Evolutionary conservation across 2,113 vertebrate species (phyloP), one percentile per base, ranked within the genome.

Genomic region (Trochalopteron elliotii): DNA sequence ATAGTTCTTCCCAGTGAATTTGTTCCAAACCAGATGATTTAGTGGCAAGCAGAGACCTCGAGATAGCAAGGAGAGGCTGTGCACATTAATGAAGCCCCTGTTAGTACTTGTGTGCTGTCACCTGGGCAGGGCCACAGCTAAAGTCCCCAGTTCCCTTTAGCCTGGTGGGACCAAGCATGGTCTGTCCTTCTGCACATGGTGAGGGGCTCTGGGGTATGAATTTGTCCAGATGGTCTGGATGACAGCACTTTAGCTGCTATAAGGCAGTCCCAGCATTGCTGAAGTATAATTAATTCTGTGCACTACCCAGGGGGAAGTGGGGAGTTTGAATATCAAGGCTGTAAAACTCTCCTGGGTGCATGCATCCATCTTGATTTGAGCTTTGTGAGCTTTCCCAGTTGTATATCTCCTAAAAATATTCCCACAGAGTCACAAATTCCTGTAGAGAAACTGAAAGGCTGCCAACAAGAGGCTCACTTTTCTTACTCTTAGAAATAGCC

Each of bases 21-120:
- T 83, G 55, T 93, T 97, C 88, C 90, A 92, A 87, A 63, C 30
- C 31, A 49, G 81, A 92, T 94, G 90, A 97, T 97, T 94, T 88
- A 95, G 44, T 65, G 67, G 87, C 76, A 87, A 10, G 2, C 3
- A 0, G 45, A 93, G 77, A 85, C 74, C 69, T 89, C 52, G 84
- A 95, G 89, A 56, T 76, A 83, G 59, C 80, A 65, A 53, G 23
- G 80, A 76, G 70, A 96, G 93, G 83, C 71, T 2, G 1, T 2
- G 17, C 90, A 92, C 80, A 11, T 90, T 94, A 76, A 84, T 90
- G 89, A 90, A 85, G 77, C 68, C 86, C 37, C 80, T 74, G 49
- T 37, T 72, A 61, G 68, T 15, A 10, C 59, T 64, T 7, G 0
- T 3, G 3, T 68, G 70, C 59, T 55, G 60, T 18, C 2, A 12